Evolutionary conservation across 1,140 invertebrate genomes (phyloP).

Genomic region (Rhopalosiphum padi): DNA sequence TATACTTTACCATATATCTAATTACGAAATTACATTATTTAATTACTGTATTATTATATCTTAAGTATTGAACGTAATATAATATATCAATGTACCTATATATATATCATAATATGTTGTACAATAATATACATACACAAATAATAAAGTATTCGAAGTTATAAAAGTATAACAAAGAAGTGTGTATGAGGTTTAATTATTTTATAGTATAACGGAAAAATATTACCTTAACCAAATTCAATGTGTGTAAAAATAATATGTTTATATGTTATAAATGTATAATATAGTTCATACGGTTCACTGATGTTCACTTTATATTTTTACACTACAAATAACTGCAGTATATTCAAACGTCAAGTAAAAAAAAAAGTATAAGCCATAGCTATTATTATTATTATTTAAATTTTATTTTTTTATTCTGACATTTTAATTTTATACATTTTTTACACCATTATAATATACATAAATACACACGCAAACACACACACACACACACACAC

Average conservation of each 20-base stretch:
- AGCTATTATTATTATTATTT: conserved; percentile 2
- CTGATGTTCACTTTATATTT: background rate
- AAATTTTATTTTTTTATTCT: background rate
- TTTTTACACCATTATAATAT: background rate
- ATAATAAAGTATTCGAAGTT: background rate
- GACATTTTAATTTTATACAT: background rate
- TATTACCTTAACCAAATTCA: background rate
- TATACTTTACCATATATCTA: background rate
- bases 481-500: background rate
- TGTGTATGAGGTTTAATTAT: background rate
- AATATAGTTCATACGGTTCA: background rate
- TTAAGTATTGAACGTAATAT: background rate
- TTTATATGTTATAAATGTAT: background rate
- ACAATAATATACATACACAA: background rate
- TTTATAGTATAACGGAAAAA: background rate
- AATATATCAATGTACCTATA: background rate
- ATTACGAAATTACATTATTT: background rate
- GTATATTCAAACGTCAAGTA: background rate
- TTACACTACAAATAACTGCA: background rate
- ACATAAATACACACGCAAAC: background rate
- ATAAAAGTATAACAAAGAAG: background rate
- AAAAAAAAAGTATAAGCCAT: background rate
- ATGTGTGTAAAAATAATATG: background rate
- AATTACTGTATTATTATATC: background rate
- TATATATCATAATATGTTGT: background rate